Evolutionary conservation across 2,113 vertebrate genomes (phyloP), one percentile per base, ranked within the genome.

Genomic region (Ceyx melanurus): DNA sequence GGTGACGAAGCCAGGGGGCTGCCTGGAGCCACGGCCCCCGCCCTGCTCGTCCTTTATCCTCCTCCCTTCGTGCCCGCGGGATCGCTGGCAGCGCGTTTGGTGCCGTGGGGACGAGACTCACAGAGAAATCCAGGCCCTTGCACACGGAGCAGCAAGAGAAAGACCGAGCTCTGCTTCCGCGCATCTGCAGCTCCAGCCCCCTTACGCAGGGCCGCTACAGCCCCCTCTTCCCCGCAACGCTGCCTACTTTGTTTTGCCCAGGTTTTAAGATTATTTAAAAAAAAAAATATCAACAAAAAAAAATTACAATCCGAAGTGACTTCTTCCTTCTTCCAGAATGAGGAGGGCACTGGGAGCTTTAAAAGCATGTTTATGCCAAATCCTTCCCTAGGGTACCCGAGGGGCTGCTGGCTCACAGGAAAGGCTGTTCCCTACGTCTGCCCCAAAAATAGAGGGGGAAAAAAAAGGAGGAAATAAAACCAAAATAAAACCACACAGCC

Each of bases 241-340:
- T 26, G 5, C 8, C 64, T 14, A 12, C 14, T 15, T 5, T 2
- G 5, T 7, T 7, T 45, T 11, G 29, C 35, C 23, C 5, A 9
- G 8, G 10, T 14, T 7, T 1, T 5, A 3, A 62, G 17, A 4
- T 20, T 37, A 0, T 31, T 51, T 37, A 10, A 37, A 13, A 12
- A 9, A 10, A 15, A 15, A 11, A 11, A 40, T n/a, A n/a, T n/a
- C 35, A 35, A 35, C 35, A 31, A 22, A n/a, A 33, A 43, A 58
- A 22, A 45, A 15, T 11, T 22, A 51, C 23, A 51, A 51, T 22
- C 7, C 56, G 2, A 22, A 37, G 25, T 9, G 29, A 29, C 22
- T 40, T 17, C 60, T 91, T 45, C 33, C 65, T 40, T 17, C 60
- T 91, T 45, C 33, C 65, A 64, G 51, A 56, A 4, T 7, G 21